These are phyloP conservation scores for Pica pica DNA, from an alignment of 2,113 vertebrate genomes.

Conservation along the genomic window DNA sequence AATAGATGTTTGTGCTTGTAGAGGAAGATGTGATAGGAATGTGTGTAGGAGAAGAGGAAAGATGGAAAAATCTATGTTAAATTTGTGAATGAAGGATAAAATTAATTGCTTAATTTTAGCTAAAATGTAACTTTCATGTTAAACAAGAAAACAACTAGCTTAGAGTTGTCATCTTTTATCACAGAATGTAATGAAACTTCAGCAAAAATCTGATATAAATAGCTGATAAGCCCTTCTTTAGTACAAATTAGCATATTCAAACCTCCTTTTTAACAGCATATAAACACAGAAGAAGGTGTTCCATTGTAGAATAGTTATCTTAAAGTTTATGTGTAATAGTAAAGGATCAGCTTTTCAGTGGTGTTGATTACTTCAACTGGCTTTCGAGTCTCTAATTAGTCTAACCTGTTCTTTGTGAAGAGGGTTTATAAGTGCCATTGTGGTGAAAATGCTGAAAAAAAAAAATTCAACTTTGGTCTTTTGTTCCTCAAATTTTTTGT, in stretches of 20 bases:
- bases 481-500: background rate
- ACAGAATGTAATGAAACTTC: background rate
- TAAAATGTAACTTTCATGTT: background rate
- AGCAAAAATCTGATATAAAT: background rate
- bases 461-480: rapidly evolving
- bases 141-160: background rate
- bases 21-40: background rate
- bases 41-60: background rate
- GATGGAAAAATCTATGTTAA: background rate
- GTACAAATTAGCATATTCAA: background rate
- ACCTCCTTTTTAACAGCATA: background rate
- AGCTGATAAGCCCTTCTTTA: background rate
- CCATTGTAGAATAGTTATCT: background rate
- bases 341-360: background rate
- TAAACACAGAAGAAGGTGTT: background rate
- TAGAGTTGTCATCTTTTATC: background rate
- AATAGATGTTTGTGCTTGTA: background rate
- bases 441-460: background rate
- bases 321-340: background rate
- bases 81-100: background rate
- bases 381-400: background rate
- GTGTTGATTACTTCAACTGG: background rate
- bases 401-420: background rate
- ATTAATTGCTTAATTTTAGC: background rate
- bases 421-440: background rate